Conservation (phyloP, 2,113 vertebrate species). For the Madoqua kirkii region DNA sequence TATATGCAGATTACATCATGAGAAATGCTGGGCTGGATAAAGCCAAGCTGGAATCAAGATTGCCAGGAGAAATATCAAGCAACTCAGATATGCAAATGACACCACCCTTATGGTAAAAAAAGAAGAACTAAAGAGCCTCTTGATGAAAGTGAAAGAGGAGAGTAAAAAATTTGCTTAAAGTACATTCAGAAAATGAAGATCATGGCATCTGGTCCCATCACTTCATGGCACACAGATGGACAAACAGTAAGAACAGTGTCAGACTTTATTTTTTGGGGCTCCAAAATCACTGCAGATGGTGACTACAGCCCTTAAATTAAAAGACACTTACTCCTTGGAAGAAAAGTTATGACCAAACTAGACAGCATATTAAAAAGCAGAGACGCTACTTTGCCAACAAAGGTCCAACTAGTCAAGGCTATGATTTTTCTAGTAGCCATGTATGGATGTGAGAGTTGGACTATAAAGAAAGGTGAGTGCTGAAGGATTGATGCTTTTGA, state of each 20-base stretch:
- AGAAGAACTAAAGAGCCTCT: too few relatives aligned
- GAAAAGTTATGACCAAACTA: background rate
- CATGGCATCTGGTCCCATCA: background rate
- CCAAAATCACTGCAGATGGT: background rate
- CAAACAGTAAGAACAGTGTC: background rate
- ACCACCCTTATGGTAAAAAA: too few relatives aligned
- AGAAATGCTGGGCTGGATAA: too few relatives aligned
- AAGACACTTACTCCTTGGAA: background rate
- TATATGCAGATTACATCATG: too few relatives aligned
- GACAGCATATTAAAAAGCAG: background rate
- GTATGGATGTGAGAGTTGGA: background rate
- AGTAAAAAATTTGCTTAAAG: background rate
- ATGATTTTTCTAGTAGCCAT: too few relatives aligned
- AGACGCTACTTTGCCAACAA: background rate
- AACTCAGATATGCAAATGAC: too few relatives aligned
- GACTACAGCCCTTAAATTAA: background rate
- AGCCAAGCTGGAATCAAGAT: too few relatives aligned
- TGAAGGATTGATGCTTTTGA: too few relatives aligned
- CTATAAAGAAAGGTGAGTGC: accelerated
- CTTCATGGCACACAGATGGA: background rate
- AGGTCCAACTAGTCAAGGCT: background rate
- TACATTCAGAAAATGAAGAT: background rate
- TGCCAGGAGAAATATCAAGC: too few relatives aligned
- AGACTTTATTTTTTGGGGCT: background rate
- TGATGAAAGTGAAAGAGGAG: background rate